phyloP scores from a whole-genome alignment of 2,888 invertebrate species.

The Eustalomyia histrio region DNA sequence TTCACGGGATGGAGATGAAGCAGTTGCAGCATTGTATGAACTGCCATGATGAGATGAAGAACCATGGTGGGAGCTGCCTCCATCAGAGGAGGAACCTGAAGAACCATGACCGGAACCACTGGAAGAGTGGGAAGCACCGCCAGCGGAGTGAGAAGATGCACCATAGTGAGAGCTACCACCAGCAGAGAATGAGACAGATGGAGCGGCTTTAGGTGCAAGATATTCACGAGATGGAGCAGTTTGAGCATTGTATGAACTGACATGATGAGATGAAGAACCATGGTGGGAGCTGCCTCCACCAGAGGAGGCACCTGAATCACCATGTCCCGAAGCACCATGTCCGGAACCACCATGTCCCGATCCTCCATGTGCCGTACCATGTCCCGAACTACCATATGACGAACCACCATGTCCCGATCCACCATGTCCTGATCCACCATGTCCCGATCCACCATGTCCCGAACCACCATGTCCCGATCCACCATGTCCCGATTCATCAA shows the following conservation, averaged over 20 bases:
- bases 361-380: neutral
- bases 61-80: neutral
- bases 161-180: constrained; percentile 6
- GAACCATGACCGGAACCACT: neutral
- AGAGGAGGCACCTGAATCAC: neutral
- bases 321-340: too few species aligned
- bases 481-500: neutral
- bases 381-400: neutral
- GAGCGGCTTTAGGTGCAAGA: too few species aligned
- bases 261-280: neutral
- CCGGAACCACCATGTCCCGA: too few species aligned
- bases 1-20: neutral
- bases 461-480: too few species aligned
- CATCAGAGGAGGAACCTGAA: too few species aligned
- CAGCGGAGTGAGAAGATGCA: neutral
- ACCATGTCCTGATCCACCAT: neutral
- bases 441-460: neutral
- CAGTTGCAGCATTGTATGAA: constrained; percentile 15
- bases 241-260: constrained; percentile 9
- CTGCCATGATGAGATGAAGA: neutral
- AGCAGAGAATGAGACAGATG: neutral
- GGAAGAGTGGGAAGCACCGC: neutral
- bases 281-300: neutral
- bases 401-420: neutral
- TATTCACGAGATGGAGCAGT: neutral